Evolutionary conservation across 2,113 vertebrate genomes (phyloP), one percentile per base, ranked within the genome.

Genomic region (Columba janthina): DNA sequence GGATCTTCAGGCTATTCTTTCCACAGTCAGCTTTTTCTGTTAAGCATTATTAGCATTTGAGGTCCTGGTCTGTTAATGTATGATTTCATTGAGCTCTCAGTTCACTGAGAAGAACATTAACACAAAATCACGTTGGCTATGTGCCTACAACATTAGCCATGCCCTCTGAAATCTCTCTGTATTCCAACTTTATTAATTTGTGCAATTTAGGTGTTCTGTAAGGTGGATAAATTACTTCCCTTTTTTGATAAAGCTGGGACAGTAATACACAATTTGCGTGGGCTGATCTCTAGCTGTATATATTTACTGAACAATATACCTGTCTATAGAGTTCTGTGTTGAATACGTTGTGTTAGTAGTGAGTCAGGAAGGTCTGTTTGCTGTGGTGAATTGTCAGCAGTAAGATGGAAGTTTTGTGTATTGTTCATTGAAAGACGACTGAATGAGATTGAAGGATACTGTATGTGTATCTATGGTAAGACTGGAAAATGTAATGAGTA

Each of bases 221-320:
- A 58, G 10, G 21, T 77, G 14, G 5, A 13, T 28, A 1, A 48
- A 15, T 77, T 50, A 36, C 2, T 69, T 67, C 14, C 4, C 14
- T 46, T 74, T 44, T 65, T 60, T 22, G 25, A 16, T 40, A 58
- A 64, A 65, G 15, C 28, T 86, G 10, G 15, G 12, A 40, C 11
- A 40, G 15, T 58, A n/a, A 38, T 29, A 13, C 2, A 11, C 25
- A 9, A 6, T 57, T 81, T 42, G 10, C 9, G 22, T 61, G 25
- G n/a, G 10, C 10, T 57, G 12, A 17, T 38, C 28, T 53, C 10
- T 71, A 2, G 15, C 6, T 44, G 12, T 62, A 0, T 40, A 2
- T 50, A 22, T 28, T 32, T 76, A 20, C 50, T 28, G 40, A 16
- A 19, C 1, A 4, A 6, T n/a, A 16, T 11, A 44, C 5, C 2